phyloP scores from a whole-genome alignment of 2,113 vertebrate species.

The Budorcas taxicolor region DNA sequence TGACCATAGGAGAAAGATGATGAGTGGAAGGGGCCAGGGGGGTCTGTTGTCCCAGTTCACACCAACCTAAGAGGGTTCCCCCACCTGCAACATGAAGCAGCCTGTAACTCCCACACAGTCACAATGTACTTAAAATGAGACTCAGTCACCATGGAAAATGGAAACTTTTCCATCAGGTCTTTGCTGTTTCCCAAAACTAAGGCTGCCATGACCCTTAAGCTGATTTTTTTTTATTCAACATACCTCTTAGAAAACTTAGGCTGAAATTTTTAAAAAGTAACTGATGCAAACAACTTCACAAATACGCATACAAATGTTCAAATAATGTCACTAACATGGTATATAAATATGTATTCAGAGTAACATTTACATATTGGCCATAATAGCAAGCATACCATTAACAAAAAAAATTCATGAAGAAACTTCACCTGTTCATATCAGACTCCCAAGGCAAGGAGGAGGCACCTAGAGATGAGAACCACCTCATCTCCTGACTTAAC shows the following conservation, averaged over 20 bases:
- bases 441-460: constrained; percentile 24
- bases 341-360: constrained; percentile 73
- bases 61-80: neutral
- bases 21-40: neutral
- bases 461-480: neutral
- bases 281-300: constrained; percentile 73
- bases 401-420: constrained; percentile 45
- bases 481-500: neutral
- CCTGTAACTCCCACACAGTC: neutral
- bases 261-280: constrained; percentile 63
- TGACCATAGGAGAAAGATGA: neutral
- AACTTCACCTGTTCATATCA: constrained; percentile 47
- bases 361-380: constrained; percentile 72
- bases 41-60: neutral
- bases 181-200: neutral
- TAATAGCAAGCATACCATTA: constrained; percentile 70
- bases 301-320: constrained; percentile 68
- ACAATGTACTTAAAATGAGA: neutral
- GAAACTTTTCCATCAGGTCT: neutral
- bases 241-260: constrained; percentile 69
- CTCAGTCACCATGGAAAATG: neutral
- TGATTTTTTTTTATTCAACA: constrained; percentile 58
- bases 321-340: constrained; percentile 73
- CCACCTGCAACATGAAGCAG: neutral
- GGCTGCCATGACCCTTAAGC: constrained; percentile 26